These are phyloP conservation scores for Boulengeromyrus knoepffleri DNA, from an alignment of 2,113 vertebrate genomes.

Conservation along the genomic window DNA sequence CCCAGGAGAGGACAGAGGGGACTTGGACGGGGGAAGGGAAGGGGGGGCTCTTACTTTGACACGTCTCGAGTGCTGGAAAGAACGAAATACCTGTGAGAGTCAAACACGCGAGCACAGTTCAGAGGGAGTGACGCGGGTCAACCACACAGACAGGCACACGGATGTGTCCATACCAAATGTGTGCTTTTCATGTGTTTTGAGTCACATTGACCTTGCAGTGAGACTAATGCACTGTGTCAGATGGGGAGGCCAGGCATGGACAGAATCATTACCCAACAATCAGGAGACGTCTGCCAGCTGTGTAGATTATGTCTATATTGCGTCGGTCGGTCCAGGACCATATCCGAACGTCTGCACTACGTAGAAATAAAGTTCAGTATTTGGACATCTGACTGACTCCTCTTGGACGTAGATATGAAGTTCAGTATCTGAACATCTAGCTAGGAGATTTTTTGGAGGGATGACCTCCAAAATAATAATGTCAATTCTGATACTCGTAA, in stretches of 20 bases:
- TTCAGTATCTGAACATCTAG: not conserved
- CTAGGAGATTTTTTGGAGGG: not conserved
- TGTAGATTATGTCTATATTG: not conserved
- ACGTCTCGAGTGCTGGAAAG: conserved; percentile 23
- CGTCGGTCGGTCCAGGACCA: not conserved
- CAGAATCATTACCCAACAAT: not conserved
- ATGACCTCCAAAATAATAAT: not conserved
- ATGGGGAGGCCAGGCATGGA: not conserved
- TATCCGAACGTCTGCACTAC: not conserved
- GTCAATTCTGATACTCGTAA: not conserved
- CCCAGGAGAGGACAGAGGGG: not conserved
- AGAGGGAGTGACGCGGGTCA: not conserved
- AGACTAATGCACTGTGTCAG: not conserved
- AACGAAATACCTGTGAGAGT: conserved; percentile 30
- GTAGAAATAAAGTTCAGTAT: not conserved
- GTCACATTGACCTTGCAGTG: not conserved
- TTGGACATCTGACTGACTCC: not conserved
- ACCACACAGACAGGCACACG: not conserved
- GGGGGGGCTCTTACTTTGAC: conserved; percentile 27
- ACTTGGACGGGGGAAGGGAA: not conserved
- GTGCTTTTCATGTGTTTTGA: not conserved
- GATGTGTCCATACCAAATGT: not conserved
- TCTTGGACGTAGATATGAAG: not conserved
- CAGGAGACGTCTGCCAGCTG: not conserved
- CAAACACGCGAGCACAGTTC: not conserved